Conservation (phyloP, 2,797 vertebrate genomes). For the Chelmon rostratus region DNA sequence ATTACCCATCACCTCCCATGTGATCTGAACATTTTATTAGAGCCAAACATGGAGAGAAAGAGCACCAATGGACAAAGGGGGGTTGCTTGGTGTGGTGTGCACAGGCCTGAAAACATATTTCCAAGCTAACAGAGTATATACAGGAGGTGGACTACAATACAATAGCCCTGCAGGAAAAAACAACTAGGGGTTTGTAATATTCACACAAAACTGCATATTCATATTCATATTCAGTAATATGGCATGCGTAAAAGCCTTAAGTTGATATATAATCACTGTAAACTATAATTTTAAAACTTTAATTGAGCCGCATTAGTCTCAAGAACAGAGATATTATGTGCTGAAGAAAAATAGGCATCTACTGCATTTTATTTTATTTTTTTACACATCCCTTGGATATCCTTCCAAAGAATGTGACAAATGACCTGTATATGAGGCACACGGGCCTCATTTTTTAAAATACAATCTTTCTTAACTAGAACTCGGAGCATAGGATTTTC, state of each 20-base stretch:
- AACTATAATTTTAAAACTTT: too few species aligned
- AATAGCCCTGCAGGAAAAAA: slow-evolving; percentile 47
- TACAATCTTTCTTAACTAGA: not conserved
- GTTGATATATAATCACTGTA: too few species aligned
- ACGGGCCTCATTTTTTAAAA: not conserved
- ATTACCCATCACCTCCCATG: slow-evolving; percentile 47
- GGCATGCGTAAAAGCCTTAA: not conserved
- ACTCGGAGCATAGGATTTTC: slow-evolving; percentile 8
- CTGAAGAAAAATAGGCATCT: not conserved
- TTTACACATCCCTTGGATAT: not conserved
- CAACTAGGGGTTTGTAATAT: not conserved
- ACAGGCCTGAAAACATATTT: not conserved
- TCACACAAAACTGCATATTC: slow-evolving; percentile 12
- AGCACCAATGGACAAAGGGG: not conserved
- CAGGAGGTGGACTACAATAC: slow-evolving; percentile 15
- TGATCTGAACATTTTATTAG: slow-evolving; percentile 6
- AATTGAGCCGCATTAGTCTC: too few species aligned
- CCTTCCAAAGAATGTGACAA: not conserved
- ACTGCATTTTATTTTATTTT: not conserved
- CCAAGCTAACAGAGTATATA: slow-evolving; percentile 10
- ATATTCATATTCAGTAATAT: not conserved
- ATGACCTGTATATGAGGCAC: not conserved
- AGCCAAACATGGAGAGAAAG: slow-evolving; percentile 22
- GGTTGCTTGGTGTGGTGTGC: not conserved
- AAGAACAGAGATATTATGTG: not conserved